Base-by-base conservation (phyloP, 2,888 invertebrate genomes). In the Eristalis arbustorum region DNA sequence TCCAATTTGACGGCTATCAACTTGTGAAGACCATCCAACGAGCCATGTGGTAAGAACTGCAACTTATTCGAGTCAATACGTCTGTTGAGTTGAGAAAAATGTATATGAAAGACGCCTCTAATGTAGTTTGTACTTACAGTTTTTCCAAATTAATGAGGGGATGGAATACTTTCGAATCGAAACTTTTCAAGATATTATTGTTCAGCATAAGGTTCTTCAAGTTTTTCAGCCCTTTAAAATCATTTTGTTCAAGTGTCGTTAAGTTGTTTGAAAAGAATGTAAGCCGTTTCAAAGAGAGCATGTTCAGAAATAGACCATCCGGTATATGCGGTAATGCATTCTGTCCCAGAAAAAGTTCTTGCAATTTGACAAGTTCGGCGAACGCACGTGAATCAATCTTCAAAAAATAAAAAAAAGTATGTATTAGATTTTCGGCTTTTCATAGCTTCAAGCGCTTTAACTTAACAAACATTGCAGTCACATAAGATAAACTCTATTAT, bases 1-100 rank as follows among this genome's bases (percentile, higher is more conserved):
- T 94, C 94, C 80, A 95, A 91, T 91, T 95, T 94, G 3, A 95
- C 93, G 14, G 95, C 94, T 3, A 94, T 91, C 72, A 96, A 91
- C 49, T 94, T 93, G 1, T 93, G 91, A 11, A 95, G 91, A 8
- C 93, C 92, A 88, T 95, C 95, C 31, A 96, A 91, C 2, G 94
- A 93, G 42, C 95, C 95, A 5, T 94, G 92, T 0, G 95, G 95
- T 72, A 96, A 89, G 89, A 92, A 94, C 89, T 95, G 94, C 64
- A 96, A 93, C 89, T 95, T 94, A 90, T 96, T 96, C 75, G 94
- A 94, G 88, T 95, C 94, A 88, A 95, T 92, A 76, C 94, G 93
- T 34, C 94, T 94, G 89, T 89, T 93, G 89, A 91, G 88, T 11
- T 2, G 6, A 31, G 6, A 31, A 31, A 31, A 10, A 31, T 1